phyloP scores from a whole-genome alignment of 2,888 invertebrate genomes.

The Choreutis nemorana region DNA sequence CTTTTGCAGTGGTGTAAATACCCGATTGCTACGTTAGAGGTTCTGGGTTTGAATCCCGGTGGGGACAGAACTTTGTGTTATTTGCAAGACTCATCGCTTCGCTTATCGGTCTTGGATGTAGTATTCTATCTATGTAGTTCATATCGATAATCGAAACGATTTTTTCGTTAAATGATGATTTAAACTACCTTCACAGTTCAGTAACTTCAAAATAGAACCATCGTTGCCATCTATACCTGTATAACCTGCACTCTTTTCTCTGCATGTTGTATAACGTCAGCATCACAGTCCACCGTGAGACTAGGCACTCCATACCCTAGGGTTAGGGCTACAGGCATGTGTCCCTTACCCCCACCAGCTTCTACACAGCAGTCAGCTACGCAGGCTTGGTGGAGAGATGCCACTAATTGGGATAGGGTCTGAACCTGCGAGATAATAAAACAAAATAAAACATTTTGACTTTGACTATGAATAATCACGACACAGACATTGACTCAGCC shows the following conservation, averaged over 20 bases:
- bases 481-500: no score
- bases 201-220: background rate
- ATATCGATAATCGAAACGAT: no score
- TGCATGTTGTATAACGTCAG: conserved; percentile 49
- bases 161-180: no score
- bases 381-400: conserved; percentile 66
- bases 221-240: conserved; percentile 24
- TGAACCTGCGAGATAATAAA: conserved; percentile 61
- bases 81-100: no score
- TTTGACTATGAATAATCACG: no score
- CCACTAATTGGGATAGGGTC: conserved; percentile 68
- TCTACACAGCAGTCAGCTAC: conserved; percentile 81
- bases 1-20: no score
- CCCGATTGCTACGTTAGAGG: background rate
- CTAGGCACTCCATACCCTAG: conserved; percentile 76
- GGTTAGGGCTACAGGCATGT: conserved; percentile 78
- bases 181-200: no score
- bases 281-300: conserved; percentile 82
- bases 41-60: background rate
- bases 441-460: no score
- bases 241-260: conserved; percentile 69
- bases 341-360: conserved; percentile 90
- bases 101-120: no score
- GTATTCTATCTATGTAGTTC: no score
- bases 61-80: background rate